Conservation (phyloP, 2,888 invertebrate genomes). For the Abrostola triplasia region DNA sequence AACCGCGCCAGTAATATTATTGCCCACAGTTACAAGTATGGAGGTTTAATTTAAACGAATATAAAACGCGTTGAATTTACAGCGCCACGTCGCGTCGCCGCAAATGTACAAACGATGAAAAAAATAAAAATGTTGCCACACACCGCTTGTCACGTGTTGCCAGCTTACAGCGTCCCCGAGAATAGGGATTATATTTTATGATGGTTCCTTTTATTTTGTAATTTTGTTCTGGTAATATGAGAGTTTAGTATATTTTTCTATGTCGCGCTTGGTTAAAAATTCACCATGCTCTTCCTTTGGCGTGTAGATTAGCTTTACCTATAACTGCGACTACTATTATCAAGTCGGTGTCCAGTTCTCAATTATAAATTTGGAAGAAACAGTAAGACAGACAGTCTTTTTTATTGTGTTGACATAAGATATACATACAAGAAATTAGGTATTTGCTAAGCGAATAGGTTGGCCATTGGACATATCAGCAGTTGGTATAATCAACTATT, state of each 20-base stretch:
- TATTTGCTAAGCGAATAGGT: no score
- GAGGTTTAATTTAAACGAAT: conserved; percentile 56
- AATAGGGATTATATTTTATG: conserved; percentile 11
- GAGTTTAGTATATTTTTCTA: neutral
- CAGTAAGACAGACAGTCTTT: no score
- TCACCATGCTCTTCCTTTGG: no score
- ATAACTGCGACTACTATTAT: no score
- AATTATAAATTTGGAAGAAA: no score
- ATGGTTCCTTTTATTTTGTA: neutral
- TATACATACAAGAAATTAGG: no score
- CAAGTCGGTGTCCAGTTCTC: no score
- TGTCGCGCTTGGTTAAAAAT: no score
- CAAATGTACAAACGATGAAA: conserved; percentile 60
- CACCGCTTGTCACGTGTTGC: conserved; percentile 40
- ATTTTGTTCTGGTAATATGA: conserved; percentile 1
- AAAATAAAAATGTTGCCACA: conserved; percentile 61
- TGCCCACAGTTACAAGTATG: conserved; percentile 2
- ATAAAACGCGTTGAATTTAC: conserved; percentile 60
- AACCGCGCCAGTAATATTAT: conserved; percentile 9
- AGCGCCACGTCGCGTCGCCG: conserved; percentile 59
- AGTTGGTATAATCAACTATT: no score
- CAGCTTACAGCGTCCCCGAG: conserved; percentile 20
- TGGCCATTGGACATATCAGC: no score
- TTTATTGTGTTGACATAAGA: no score
- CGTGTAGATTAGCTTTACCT: no score